Evolutionary conservation across 1,140 invertebrate species (phyloP).

Genomic region (Parasteatoda tepidariorum): DNA sequence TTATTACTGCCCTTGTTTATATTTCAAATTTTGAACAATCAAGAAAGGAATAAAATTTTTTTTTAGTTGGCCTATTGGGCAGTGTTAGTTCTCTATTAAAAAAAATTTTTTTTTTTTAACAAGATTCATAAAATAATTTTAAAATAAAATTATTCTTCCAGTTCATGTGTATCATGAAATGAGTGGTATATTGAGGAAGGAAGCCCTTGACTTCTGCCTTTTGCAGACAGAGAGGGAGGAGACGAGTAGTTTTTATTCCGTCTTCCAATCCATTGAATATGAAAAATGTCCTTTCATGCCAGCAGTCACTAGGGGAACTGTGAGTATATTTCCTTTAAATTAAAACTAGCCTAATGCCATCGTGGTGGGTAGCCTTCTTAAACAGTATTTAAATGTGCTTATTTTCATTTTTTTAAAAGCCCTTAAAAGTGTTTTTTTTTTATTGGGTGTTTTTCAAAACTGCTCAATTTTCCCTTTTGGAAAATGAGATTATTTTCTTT

Average conservation of each 20-base stretch:
- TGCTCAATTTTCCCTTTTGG: background rate
- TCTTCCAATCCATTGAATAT: slow-evolving; percentile 53
- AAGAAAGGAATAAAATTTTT: no score
- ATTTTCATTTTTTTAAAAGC: background rate
- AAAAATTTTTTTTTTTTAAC: no score
- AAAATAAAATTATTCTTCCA: slow-evolving; percentile 31
- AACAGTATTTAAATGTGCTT: background rate
- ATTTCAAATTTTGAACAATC: no score
- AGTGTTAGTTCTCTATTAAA: no score
- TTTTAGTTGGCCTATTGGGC: no score
- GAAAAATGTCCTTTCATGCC: slow-evolving; percentile 55
- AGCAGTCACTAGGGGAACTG: slow-evolving; percentile 36
- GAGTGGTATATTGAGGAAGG: slow-evolving; percentile 38
- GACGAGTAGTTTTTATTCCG: slow-evolving; percentile 21
- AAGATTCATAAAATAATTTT: no score
- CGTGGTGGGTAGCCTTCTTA: background rate
- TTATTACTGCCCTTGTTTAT: no score
- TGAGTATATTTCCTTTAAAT: slow-evolving; percentile 10
- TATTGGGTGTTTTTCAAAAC: no score
- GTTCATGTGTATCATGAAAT: slow-evolving; percentile 59
- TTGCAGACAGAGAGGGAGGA: slow-evolving; percentile 54
- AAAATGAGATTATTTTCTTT: background rate
- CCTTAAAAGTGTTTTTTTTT: background rate
- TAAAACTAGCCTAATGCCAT: no score
- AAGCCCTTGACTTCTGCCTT: slow-evolving; percentile 45